Evolutionary conservation across 2,113 vertebrate species (phyloP), one percentile per base, ranked within the genome.

Genomic region (Cisticola juncidis): DNA sequence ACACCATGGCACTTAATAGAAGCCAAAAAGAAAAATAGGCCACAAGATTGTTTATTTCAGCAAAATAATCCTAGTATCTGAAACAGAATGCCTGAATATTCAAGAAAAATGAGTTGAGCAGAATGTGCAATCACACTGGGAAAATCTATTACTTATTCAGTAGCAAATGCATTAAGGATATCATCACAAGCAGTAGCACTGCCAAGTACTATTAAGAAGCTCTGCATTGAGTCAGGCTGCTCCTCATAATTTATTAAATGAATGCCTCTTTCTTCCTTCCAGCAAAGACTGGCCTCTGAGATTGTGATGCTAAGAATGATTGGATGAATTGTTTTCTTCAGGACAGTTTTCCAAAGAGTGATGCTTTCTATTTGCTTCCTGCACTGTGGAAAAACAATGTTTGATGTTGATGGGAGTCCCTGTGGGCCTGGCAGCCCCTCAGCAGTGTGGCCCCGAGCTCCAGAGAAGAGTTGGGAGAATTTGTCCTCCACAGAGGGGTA

Each of bases 131-230:
- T 94, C 5, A 8, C 86, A 86, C 44, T 6, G n/a, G 86, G 95
- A 85, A 93, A 94, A 96, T 81, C 83, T 90, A 96, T 97, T 97
- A 98, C 87, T 98, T 97, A 98, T 98, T 98, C 91, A 97, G 90
- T 61, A 97, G 95, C 84, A 90, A 96, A 86, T 83, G 71, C 96
- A 98, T 97, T 97, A 96, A 95, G 86, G 92, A 61, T 81, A 79
- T 51, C 78, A 96, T 97, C 83, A 88, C 61, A 84, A 94, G 53
- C 60, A 86, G 78, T 19, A 91, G 66, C 28, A 23, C 74, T 61
- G 71, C 84, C 97, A 97, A 95, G 76, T 62, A 57, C 90, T 89
- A 86, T 95, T 95, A 96, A 86, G 86, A 77, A 92, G 78, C 72
- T 62, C 42, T 68, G 64, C 81, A 40, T 64, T 85, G 70, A 93